phyloP scores from a whole-genome alignment of 2,888 invertebrate species.

The Hirtodrosophila histrioides region DNA sequence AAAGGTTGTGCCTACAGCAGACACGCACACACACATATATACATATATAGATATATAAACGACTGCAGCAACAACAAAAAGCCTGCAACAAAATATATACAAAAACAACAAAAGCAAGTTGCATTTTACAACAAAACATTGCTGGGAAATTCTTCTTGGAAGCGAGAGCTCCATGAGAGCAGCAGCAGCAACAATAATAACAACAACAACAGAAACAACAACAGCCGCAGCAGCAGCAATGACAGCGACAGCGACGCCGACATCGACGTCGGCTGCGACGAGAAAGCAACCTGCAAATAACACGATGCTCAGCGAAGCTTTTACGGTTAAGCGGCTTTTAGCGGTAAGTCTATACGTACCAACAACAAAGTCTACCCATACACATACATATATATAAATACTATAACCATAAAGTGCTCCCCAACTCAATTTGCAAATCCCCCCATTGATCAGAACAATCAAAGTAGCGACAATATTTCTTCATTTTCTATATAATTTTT shows the following conservation, averaged over 20 bases:
- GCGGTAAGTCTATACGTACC: conserved; percentile 72
- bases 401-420: neutral
- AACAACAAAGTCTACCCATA: conserved; percentile 29
- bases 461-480: conserved; percentile 12
- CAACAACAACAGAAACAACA: conserved; percentile 19
- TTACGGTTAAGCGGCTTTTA: conserved; percentile 80
- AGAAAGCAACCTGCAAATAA: conserved; percentile 76
- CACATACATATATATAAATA: neutral
- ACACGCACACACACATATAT: conserved; percentile 30
- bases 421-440: conserved; percentile 48
- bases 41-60: conserved; percentile 15
- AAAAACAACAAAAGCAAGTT: conserved; percentile 22
- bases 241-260: conserved; percentile 44
- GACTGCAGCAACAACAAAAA: conserved; percentile 16
- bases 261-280: conserved; percentile 62
- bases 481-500: conserved; percentile 16
- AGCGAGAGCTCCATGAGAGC: conserved; percentile 47
- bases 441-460: conserved; percentile 38
- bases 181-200: conserved; percentile 25
- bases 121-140: conserved; percentile 42
- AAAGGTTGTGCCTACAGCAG: conserved; percentile 56
- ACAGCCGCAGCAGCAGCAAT: conserved; percentile 17
- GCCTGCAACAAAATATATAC: neutral
- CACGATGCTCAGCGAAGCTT: conserved; percentile 68
- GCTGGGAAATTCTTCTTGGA: conserved; percentile 45